phyloP scores from a whole-genome alignment of 2,888 invertebrate species.

The Papilio protenor region DNA sequence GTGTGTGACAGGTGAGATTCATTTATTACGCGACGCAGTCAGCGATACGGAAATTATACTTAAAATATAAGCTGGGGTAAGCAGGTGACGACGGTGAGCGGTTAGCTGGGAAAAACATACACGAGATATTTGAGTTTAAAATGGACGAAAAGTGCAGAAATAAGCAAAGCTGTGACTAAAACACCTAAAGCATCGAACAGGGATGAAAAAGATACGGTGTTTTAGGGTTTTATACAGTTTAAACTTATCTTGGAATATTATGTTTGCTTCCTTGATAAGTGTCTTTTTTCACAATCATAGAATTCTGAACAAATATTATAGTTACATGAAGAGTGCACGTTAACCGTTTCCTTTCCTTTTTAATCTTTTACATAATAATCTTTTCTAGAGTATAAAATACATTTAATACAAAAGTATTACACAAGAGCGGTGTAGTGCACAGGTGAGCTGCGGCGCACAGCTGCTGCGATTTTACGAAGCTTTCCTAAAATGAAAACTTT shows the following conservation, averaged over 20 bases:
- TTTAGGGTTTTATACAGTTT: no score
- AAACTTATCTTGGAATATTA: no score
- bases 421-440: background rate
- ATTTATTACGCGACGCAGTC: background rate
- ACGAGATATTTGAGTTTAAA: no score
- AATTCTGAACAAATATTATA: no score
- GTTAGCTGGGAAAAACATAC: background rate
- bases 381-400: background rate
- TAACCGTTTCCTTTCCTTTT: no score
- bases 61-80: background rate
- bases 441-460: constrained; percentile 4
- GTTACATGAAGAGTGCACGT: no score
- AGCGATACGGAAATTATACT: constrained; percentile 14
- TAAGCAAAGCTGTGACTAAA: no score
- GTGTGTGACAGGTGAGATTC: constrained; percentile 8
- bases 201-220: no score
- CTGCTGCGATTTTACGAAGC: constrained; percentile 5
- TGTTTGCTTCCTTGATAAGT: no score
- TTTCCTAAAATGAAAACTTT: constrained; percentile 7
- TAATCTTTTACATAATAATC: background rate
- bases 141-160: no score
- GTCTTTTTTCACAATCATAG: no score
- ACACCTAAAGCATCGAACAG: no score
- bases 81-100: background rate
- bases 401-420: background rate